Conservation (phyloP, 1,140 invertebrate species). For the Heterodera carotae region DNA sequence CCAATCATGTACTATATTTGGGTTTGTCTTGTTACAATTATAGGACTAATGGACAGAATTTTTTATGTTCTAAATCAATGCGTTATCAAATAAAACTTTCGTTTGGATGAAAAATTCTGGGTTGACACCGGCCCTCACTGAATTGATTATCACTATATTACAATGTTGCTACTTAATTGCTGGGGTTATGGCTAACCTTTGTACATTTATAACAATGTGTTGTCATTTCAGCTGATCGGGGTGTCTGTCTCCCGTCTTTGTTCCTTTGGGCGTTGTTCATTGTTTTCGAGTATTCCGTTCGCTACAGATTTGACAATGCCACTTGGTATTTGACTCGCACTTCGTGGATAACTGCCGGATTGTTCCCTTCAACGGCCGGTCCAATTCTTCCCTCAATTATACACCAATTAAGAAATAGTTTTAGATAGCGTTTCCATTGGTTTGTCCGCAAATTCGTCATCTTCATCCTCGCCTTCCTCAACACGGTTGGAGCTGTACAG, state of each 20-base stretch:
- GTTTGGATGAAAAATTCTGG: no score
- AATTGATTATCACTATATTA: no score
- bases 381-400: conserved; percentile 12
- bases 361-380: conserved; percentile 54
- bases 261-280: conserved; percentile 54
- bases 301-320: conserved; percentile 88
- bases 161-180: no score
- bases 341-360: conserved; percentile 70
- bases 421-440: conserved; percentile 79
- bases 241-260: conserved; percentile 52
- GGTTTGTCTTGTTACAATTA: neutral
- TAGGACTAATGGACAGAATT: neutral
- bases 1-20: conserved; percentile 84
- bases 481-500: conserved; percentile 90
- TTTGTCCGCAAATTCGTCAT: conserved; percentile 77
- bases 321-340: conserved; percentile 90
- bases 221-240: conserved; percentile 51
- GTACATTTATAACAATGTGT: no score
- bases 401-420: neutral
- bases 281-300: conserved; percentile 65
- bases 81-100: neutral
- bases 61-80: neutral
- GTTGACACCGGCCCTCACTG: no score
- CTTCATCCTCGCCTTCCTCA: conserved; percentile 77
- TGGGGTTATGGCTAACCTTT: neutral